phyloP scores from a whole-genome alignment of 2,113 vertebrate genomes.

The Fregata magnificens region DNA sequence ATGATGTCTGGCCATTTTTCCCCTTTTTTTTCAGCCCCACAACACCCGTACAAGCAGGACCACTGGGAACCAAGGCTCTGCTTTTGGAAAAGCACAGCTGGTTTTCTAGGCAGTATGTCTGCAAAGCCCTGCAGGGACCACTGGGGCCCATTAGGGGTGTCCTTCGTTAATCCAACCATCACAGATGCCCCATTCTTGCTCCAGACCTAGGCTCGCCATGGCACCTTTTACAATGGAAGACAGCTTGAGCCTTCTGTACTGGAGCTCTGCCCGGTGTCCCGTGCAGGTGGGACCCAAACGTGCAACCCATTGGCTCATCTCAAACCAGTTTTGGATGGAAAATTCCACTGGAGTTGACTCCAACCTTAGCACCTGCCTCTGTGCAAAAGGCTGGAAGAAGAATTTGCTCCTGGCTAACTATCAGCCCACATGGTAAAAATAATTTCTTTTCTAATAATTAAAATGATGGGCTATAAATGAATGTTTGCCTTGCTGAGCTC shows the following conservation, averaged over 20 bases:
- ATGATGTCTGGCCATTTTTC: neutral
- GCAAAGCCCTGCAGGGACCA: neutral
- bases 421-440: conserved; percentile 18
- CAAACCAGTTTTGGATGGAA: neutral
- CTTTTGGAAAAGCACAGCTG: neutral
- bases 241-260: neutral
- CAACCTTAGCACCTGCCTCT: neutral
- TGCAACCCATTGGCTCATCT: neutral
- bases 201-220: neutral
- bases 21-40: neutral
- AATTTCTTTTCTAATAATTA: conserved; percentile 57
- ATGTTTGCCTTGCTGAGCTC: neutral
- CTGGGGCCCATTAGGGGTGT: neutral
- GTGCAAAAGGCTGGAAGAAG: neutral
- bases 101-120: neutral
- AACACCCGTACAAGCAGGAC: accelerated
- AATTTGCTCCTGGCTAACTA: conserved; percentile 33
- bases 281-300: neutral
- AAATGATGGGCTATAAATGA: conserved; percentile 31
- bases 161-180: neutral
- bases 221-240: neutral
- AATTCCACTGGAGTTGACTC: neutral
- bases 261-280: neutral
- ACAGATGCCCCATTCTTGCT: neutral
- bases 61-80: neutral